Base-by-base conservation (phyloP, 2,797 vertebrate species). In the Amphiprion clarkii region DNA sequence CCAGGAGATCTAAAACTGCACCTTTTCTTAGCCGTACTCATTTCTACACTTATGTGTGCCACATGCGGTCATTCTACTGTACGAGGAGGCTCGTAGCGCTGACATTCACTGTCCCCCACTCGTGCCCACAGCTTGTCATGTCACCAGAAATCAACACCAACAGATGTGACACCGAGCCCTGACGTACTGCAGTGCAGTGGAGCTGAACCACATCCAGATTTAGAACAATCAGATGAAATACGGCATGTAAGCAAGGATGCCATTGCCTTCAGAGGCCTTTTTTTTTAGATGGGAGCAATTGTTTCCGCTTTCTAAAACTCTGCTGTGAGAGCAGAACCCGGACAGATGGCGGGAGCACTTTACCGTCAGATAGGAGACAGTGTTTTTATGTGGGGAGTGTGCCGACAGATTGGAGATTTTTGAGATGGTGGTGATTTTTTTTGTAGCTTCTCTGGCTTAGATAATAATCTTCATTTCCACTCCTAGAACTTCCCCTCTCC, bases 181-280 rank as follows among this genome's bases (percentile, higher is more conserved):
- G 51, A 61, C 4, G 67, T 62, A 60, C 53, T 78, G 74, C 55
- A 72, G 74, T 19, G 57, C 25, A 4, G 71, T 16, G 36, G 29
- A 52, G 52, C 78, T 33, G 39, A 83, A 63, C 54, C 69, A 17
- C 0, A 66, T 56, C 70, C 78, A 27, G 27, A 61, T 83, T 69
- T 58, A 49, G 57, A 70, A 80, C 71, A 87, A 88, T 59, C 73
- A 82, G 71, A 80, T 67, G 74, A 82, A 85, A 86, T 64, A 77
- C 19, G 64, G 81, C 74, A 56, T 73, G 84, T 71, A 76, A 86
- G 81, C 65, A 67, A 74, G 57, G 67, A 21, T 75, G 64, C 49
- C 48, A 6, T 42, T 79, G 54, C 48, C 66, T 74, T 55, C 36
- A 39, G 12, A n/a, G 79, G 58, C 78, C 59, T 62, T 52, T 57